Evolutionary conservation across 2,888 invertebrate genomes (phyloP).

Genomic region (Teleogryllus oceanicus): DNA sequence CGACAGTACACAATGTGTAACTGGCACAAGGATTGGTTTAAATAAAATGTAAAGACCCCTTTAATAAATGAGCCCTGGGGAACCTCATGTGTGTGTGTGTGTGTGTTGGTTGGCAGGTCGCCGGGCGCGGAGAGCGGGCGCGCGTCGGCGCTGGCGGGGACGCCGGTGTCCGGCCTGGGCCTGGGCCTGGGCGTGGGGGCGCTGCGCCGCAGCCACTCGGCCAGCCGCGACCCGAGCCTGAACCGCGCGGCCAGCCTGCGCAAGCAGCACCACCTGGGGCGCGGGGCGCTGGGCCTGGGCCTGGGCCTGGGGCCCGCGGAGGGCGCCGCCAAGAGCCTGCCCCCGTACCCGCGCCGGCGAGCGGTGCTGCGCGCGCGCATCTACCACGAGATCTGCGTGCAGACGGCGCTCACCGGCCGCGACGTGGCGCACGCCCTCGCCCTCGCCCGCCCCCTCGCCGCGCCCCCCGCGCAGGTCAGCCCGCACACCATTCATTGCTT

Average conservation of each 20-base stretch:
- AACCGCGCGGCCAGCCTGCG: constrained; percentile 43
- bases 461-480: neutral
- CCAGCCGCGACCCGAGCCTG: constrained; percentile 42
- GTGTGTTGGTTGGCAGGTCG: neutral
- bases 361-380: constrained; percentile 60
- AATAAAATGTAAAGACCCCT: no score
- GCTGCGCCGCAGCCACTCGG: constrained; percentile 31
- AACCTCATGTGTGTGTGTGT: neutral
- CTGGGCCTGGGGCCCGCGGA: neutral
- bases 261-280: constrained; percentile 27
- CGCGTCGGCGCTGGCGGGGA: neutral
- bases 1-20: no score
- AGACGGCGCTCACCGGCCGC: constrained; percentile 68
- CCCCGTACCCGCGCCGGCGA: constrained; percentile 48
- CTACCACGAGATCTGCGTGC: constrained; percentile 74
- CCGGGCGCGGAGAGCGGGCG: neutral
- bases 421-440: constrained; percentile 71
- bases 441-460: constrained; percentile 41
- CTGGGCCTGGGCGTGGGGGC: neutral
- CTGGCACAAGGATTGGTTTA: no score
- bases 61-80: no score
- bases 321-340: neutral
- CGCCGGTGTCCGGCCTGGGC: neutral
- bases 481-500: neutral
- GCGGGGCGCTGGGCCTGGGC: neutral